Conservation (phyloP, 2,113 vertebrate species). For the Nyctereutes procyonoides region DNA sequence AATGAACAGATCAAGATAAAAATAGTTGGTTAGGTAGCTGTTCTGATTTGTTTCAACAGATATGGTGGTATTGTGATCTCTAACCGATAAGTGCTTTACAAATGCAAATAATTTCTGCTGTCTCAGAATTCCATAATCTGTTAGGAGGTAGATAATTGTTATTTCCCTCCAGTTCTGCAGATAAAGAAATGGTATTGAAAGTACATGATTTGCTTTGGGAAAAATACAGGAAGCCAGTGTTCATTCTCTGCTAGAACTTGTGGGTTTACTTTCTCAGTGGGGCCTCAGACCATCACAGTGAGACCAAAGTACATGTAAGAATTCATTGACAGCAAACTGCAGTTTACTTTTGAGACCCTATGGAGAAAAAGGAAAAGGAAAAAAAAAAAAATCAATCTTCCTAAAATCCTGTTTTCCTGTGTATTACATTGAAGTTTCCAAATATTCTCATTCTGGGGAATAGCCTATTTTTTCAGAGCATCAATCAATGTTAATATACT, state of each 20-base stretch:
- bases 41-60: slow-evolving; percentile 46
- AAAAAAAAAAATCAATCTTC: neutral
- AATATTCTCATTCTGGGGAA: slow-evolving; percentile 6
- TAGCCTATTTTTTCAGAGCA: neutral
- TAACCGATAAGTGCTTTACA: neutral
- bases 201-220: neutral
- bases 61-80: slow-evolving; percentile 34
- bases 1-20: slow-evolving; percentile 77
- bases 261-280: neutral
- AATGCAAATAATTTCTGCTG: slow-evolving; percentile 49
- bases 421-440: neutral
- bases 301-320: neutral
- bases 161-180: slow-evolving; percentile 4
- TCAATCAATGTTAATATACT: neutral
- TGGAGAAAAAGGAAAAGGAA: neutral
- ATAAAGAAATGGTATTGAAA: slow-evolving; percentile 25
- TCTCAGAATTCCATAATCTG: slow-evolving; percentile 26
- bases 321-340: neutral
- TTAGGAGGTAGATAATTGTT: neutral
- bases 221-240: neutral
- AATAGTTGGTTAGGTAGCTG: slow-evolving; percentile 68
- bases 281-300: neutral
- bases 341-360: neutral
- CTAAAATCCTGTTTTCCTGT: neutral
- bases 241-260: neutral